These are phyloP conservation scores for Paraplagusia blochii DNA, from an alignment of 2,113 vertebrate species.

Conservation along the genomic window DNA sequence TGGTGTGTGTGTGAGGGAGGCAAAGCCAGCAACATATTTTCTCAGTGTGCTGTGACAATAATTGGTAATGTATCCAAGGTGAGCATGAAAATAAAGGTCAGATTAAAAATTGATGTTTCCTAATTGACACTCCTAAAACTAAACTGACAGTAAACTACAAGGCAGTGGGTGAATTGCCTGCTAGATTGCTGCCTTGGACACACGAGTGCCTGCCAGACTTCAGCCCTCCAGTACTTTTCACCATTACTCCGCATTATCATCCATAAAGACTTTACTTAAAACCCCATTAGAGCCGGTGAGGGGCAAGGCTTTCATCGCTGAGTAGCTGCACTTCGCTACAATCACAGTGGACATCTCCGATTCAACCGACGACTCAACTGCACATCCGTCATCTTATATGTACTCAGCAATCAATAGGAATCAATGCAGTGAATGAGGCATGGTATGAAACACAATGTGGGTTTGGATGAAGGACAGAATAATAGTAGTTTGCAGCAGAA, in stretches of 20 bases:
- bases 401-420: constrained; percentile 41
- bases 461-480: constrained; percentile 11
- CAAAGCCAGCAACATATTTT: constrained; percentile 34
- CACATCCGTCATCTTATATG: constrained; percentile 50
- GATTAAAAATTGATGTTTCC: constrained; percentile 64
- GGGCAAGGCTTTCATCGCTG: constrained; percentile 59
- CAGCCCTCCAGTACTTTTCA: constrained; percentile 53
- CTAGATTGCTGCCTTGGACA: constrained; percentile 45
- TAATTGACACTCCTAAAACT: constrained; percentile 60
- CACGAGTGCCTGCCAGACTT: constrained; percentile 39
- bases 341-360: constrained; percentile 58
- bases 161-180: constrained; percentile 39
- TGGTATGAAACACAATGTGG: constrained; percentile 30
- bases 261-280: constrained; percentile 69
- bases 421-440: constrained; percentile 52
- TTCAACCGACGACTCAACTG: constrained; percentile 44
- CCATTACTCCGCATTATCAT: constrained; percentile 69
- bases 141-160: constrained; percentile 49
- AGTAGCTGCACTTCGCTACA: constrained; percentile 66
- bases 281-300: constrained; percentile 64
- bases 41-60: constrained; percentile 39
- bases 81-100: constrained; percentile 34
- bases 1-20: constrained; percentile 10
- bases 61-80: constrained; percentile 44
- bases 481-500: constrained; percentile 24